phyloP scores from a whole-genome alignment of 2,113 vertebrate genomes.

The Glaucomys volans region DNA sequence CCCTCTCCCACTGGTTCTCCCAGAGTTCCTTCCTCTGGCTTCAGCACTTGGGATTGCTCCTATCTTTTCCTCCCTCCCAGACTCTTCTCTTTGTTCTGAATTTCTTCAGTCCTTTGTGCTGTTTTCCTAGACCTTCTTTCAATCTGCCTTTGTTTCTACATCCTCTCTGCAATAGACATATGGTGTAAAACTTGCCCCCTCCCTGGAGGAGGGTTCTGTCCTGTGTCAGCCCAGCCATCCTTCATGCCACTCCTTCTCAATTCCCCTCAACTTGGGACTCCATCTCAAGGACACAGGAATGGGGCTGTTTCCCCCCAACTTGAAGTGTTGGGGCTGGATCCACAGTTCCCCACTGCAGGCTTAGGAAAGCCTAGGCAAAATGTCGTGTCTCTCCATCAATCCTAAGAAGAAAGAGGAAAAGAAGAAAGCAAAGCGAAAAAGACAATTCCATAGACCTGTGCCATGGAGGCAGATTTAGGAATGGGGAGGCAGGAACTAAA shows the following conservation, averaged over 20 bases:
- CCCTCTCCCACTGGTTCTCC: too few species aligned
- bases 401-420: conserved; percentile 50
- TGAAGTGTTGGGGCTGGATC: neutral
- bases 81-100: conserved; percentile 34
- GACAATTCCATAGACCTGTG: neutral
- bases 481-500: neutral
- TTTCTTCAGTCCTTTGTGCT: conserved; percentile 13
- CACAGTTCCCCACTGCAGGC: neutral
- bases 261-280: neutral
- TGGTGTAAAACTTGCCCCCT: neutral
- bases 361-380: neutral
- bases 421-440: neutral
- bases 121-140: conserved; percentile 21
- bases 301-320: neutral
- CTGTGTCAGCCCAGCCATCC: neutral
- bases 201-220: neutral
- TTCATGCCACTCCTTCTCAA: neutral
- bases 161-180: neutral
- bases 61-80: neutral
- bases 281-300: neutral
- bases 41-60: neutral
- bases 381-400: neutral
- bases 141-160: conserved; percentile 62
- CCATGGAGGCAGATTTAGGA: too few species aligned
- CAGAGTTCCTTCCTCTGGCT: neutral